Conservation (phyloP, 2,113 vertebrate species). For the Muntiacus muntjak region DNA sequence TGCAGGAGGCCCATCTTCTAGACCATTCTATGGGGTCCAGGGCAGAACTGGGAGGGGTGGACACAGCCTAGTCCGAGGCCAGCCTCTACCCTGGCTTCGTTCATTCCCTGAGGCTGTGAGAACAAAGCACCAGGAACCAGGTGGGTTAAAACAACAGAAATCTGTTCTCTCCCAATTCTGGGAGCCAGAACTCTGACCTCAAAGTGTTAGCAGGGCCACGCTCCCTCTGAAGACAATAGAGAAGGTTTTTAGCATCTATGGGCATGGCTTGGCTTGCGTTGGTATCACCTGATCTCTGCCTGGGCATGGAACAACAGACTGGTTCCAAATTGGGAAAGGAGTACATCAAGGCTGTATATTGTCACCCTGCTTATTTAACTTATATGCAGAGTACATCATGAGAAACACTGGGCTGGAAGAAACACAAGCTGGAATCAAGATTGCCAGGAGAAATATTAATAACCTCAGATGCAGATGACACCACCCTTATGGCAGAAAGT, state of each 20-base stretch:
- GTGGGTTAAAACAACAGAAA: not conserved
- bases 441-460: not conserved
- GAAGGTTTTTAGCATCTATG: not conserved
- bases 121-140: not conserved
- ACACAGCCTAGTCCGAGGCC: not conserved
- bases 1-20: not conserved
- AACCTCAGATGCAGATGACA: not conserved
- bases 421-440: not conserved
- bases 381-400: not conserved
- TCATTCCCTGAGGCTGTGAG: not conserved
- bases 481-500: not conserved
- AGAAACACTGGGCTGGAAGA: not conserved
- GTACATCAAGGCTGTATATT: not conserved
- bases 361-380: not conserved
- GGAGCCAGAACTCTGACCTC: no score
- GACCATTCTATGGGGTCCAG: not conserved
- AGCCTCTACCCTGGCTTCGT: not conserved
- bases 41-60: not conserved
- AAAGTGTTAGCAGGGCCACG: rapidly evolving
- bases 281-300: not conserved
- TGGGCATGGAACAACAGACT: not conserved
- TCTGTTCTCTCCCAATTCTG: no score
- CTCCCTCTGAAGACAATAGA: not conserved
- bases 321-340: not conserved
- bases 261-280: not conserved